These are phyloP conservation scores for Epinotia demarniana DNA, from an alignment of 2,888 invertebrate genomes.

Conservation along the genomic window DNA sequence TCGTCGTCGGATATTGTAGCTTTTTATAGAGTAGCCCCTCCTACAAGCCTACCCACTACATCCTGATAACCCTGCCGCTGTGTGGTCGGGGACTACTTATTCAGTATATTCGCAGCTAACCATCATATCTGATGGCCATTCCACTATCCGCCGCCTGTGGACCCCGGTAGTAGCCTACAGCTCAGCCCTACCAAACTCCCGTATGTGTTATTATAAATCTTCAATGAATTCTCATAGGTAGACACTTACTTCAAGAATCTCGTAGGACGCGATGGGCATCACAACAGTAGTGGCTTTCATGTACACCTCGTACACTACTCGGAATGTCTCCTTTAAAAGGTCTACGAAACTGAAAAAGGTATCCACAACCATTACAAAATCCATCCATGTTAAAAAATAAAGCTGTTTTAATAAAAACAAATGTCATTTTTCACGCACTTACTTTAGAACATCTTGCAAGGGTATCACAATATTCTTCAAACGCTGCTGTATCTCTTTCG, in stretches of 20 bases:
- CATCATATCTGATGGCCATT: too few relatives aligned
- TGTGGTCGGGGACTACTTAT: too few relatives aligned
- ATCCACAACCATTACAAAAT: not conserved
- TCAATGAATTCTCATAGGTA: not conserved
- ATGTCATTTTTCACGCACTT: constrained; percentile 1
- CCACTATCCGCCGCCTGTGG: too few relatives aligned
- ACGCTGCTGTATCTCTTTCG: constrained; percentile 18
- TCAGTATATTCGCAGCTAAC: too few relatives aligned
- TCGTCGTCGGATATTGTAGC: too few relatives aligned
- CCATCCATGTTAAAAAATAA: not conserved
- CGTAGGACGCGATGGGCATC: constrained; percentile 34
- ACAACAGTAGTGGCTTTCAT: constrained; percentile 33
- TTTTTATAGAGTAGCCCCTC: too few relatives aligned
- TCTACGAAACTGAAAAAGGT: constrained; percentile 30
- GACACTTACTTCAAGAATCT: constrained; percentile 29
- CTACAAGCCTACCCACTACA: too few relatives aligned
- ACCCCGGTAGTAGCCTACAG: too few relatives aligned
- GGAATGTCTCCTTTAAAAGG: constrained; percentile 32
- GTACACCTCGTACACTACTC: constrained; percentile 35
- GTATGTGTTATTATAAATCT: too few relatives aligned
- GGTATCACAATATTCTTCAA: constrained; percentile 36
- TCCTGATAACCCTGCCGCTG: too few relatives aligned
- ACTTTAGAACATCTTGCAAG: constrained; percentile 32
- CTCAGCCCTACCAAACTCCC: too few relatives aligned
- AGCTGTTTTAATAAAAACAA: not conserved